These are phyloP conservation scores for Micromussa lordhowensis DNA, from an alignment of 92 coral and sea anemone genomes.

Conservation along the genomic window DNA sequence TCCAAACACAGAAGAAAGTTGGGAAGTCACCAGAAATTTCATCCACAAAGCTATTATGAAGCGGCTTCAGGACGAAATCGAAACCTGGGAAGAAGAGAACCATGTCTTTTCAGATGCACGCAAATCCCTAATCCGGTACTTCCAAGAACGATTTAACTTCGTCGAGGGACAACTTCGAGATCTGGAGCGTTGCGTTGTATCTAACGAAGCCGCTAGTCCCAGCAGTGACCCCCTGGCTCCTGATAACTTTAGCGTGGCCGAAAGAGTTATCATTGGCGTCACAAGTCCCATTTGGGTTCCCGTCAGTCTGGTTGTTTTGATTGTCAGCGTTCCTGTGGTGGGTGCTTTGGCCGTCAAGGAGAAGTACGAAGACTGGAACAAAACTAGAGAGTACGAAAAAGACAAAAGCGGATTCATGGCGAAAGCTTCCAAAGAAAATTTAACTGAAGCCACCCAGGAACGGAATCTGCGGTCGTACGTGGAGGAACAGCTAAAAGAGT, in stretches of 20 bases:
- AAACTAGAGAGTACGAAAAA: slow-evolving; percentile 10
- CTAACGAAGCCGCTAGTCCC: neutral
- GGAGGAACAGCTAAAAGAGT: slow-evolving; percentile 31
- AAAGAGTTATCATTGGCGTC: slow-evolving; percentile 36
- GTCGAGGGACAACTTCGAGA: slow-evolving; percentile 33
- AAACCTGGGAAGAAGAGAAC: slow-evolving; percentile 55
- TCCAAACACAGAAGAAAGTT: slow-evolving; percentile 28
- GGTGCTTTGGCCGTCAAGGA: slow-evolving; percentile 37
- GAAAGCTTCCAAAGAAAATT: slow-evolving; percentile 22
- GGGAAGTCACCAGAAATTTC: slow-evolving; percentile 15
- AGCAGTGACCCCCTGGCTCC: too few species aligned
- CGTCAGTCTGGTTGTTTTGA: slow-evolving; percentile 42
- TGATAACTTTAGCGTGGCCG: neutral
- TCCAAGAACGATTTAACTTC: slow-evolving; percentile 20
- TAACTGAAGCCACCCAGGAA: neutral
- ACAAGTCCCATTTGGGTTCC: slow-evolving; percentile 71
- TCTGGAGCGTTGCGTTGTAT: slow-evolving; percentile 6
- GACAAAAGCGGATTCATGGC: slow-evolving; percentile 48
- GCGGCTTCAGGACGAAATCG: slow-evolving; percentile 29
- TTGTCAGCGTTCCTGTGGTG: slow-evolving; percentile 39
- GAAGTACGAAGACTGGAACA: slow-evolving; percentile 16
- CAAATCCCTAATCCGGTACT: slow-evolving; percentile 18
- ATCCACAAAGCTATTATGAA: slow-evolving; percentile 16
- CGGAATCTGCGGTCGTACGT: slow-evolving; percentile 8
- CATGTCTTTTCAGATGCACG: slow-evolving; percentile 40